phyloP scores from a whole-genome alignment of 2,888 invertebrate species.

The Xanthia icteritia region DNA sequence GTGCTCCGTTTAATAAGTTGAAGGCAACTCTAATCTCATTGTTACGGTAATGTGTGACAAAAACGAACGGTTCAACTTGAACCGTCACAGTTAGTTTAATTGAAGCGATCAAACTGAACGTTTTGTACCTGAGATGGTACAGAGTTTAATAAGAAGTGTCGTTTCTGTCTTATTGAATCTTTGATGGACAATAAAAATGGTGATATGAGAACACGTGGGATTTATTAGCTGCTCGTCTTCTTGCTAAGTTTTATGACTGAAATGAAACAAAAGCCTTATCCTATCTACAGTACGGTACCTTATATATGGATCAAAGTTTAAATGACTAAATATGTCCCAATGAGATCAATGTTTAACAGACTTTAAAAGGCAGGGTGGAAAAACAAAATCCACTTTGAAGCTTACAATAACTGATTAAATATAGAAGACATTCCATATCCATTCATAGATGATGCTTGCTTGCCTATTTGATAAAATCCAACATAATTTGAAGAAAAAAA shows the following conservation, averaged over 20 bases:
- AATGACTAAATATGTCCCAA: background rate
- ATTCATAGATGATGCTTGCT: too few relatives aligned
- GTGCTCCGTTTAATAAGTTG: conserved; percentile 78
- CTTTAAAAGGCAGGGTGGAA: background rate
- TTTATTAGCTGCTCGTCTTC: conserved; percentile 21
- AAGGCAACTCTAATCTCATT: conserved; percentile 64
- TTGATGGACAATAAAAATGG: conserved; percentile 40
- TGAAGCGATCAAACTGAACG: conserved; percentile 52
- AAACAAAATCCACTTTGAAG: background rate
- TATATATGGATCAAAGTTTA: too few relatives aligned
- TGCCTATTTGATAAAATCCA: too few relatives aligned
- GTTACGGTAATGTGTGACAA: conserved; percentile 60
- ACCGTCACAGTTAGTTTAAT: conserved; percentile 56
- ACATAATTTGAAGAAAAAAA: too few relatives aligned
- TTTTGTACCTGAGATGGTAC: conserved; percentile 17
- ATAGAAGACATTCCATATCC: too few relatives aligned
- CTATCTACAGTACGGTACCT: too few relatives aligned
- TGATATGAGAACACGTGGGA: conserved; percentile 13
- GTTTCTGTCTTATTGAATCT: conserved; percentile 38
- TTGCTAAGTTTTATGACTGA: background rate
- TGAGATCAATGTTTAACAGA: background rate
- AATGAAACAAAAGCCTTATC: background rate
- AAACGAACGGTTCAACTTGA: conserved; percentile 53
- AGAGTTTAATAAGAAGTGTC: conserved; percentile 47
- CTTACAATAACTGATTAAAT: background rate